Evolutionary conservation across 2,888 invertebrate species (phyloP).

Genomic region (Phytoseiulus persimilis): DNA sequence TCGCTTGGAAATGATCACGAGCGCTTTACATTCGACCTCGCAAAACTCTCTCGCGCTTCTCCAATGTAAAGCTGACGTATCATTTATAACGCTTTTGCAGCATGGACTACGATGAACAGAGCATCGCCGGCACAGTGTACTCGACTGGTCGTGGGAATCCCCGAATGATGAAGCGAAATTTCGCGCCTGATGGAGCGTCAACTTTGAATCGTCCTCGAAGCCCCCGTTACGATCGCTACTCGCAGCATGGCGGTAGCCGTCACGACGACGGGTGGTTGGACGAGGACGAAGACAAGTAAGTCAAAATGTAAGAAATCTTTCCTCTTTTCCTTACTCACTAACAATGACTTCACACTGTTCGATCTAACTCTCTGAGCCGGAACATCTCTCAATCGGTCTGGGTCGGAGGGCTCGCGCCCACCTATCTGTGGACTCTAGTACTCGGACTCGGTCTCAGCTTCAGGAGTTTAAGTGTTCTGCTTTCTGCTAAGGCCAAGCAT

Average conservation of each 20-base stretch:
- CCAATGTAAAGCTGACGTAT: not conserved
- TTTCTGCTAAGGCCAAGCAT: not conserved
- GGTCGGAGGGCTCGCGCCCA: not conserved
- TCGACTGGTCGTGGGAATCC: slow-evolving; percentile 17
- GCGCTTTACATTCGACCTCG: not conserved
- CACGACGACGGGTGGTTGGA: slow-evolving; percentile 35
- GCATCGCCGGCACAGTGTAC: slow-evolving; percentile 27
- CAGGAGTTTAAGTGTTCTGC: too few species aligned
- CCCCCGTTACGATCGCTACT: slow-evolving; percentile 43
- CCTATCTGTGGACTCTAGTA: not conserved
- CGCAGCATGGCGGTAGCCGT: not conserved
- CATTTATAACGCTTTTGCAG: slow-evolving; percentile 9
- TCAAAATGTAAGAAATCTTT: slow-evolving; percentile 35
- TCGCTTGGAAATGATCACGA: not conserved
- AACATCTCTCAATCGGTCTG: not conserved
- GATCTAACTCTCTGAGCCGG: not conserved
- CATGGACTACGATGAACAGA: slow-evolving; percentile 38
- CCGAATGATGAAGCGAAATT: slow-evolving; percentile 15
- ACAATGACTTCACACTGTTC: not conserved
- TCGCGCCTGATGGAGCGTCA: slow-evolving; percentile 46
- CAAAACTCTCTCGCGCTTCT: not conserved
- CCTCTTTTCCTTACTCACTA: not conserved
- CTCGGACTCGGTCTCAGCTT: not conserved
- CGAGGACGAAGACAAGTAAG: slow-evolving; percentile 37
- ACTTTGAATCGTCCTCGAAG: slow-evolving; percentile 45